Evolutionary conservation across 2,113 vertebrate species (phyloP).

Genomic region (Mionectes macconnelli): DNA sequence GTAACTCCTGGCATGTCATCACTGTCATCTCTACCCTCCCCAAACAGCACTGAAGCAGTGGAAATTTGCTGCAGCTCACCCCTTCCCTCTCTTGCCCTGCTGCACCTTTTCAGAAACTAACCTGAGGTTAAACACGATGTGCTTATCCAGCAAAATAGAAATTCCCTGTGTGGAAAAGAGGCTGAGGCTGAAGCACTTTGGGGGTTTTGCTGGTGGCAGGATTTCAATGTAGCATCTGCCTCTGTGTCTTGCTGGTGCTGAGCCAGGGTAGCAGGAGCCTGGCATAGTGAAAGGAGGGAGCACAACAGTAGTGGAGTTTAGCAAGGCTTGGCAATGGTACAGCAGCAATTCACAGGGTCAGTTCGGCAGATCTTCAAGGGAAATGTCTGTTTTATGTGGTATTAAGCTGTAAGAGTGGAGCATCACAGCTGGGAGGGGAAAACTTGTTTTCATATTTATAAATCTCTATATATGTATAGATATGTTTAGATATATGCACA

Average conservation of each 20-base stretch:
- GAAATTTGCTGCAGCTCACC: not conserved
- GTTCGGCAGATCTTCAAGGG: not conserved
- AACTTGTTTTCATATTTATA: not conserved
- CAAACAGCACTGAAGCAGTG: not conserved
- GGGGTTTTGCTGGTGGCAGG: not conserved
- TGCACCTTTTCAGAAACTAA: not conserved
- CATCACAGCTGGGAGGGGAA: not conserved
- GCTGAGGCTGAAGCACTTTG: fast-evolving
- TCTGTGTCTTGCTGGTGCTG: not conserved
- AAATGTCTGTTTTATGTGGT: not conserved
- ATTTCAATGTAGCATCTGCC: not conserved
- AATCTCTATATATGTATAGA: not conserved
- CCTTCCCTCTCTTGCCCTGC: fast-evolving
- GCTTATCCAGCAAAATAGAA: not conserved
- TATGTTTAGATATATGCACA: not conserved
- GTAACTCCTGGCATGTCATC: not conserved
- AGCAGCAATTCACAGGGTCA: fast-evolving
- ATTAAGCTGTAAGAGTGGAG: not conserved
- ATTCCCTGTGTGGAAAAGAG: not conserved
- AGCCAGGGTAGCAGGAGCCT: not conserved
- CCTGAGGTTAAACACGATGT: not conserved
- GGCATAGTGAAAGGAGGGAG: fast-evolving
- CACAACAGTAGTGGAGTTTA: not conserved
- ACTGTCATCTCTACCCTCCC: not conserved
- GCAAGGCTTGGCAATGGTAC: fast-evolving